phyloP scores from a whole-genome alignment of 2,797 vertebrate species.

The Crenichthys baileyi region DNA sequence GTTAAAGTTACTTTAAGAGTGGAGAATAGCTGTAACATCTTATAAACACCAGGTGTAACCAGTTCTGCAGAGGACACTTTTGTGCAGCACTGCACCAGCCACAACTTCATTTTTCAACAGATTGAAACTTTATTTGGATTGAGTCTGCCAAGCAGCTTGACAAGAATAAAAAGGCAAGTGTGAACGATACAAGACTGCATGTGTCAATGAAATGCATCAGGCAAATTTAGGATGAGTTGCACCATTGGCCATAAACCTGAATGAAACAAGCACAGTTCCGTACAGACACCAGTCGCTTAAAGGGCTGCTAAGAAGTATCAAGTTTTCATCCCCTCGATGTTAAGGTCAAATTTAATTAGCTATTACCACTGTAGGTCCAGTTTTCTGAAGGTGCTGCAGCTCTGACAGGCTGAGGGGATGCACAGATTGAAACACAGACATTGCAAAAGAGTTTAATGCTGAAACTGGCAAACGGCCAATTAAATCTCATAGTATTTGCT shows the following conservation, averaged over 20 bases:
- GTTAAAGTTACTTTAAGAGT: neutral
- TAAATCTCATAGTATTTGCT: neutral
- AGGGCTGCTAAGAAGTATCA: constrained; percentile 53
- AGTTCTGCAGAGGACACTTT: neutral
- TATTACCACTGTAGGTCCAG: constrained; percentile 50
- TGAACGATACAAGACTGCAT: constrained; percentile 68
- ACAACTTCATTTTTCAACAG: constrained; percentile 37
- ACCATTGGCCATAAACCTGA: constrained; percentile 33
- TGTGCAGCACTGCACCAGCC: neutral
- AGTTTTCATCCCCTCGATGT: constrained; percentile 32
- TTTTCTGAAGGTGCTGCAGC: constrained; percentile 39
- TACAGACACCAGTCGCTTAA: constrained; percentile 60
- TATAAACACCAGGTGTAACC: neutral
- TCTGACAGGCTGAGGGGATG: constrained; percentile 29
- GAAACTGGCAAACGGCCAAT: constrained; percentile 20
- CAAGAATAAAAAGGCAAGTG: constrained; percentile 74
- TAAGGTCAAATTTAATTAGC: constrained; percentile 69
- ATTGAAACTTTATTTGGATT: constrained; percentile 75
- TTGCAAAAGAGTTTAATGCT: constrained; percentile 26
- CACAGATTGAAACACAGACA: constrained; percentile 21
- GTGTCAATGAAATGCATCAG: constrained; percentile 65
- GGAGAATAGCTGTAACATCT: neutral
- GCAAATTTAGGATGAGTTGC: constrained; percentile 53
- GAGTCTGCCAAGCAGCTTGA: constrained; percentile 70
- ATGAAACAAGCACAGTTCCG: constrained; percentile 45